Percentiles rank a stretch among this genome's conserved stretches.
These are phyloP conservation scores for Castor canadensis DNA, from an alignment of 2,113 vertebrate species.

Conservation along the genomic window DNA sequence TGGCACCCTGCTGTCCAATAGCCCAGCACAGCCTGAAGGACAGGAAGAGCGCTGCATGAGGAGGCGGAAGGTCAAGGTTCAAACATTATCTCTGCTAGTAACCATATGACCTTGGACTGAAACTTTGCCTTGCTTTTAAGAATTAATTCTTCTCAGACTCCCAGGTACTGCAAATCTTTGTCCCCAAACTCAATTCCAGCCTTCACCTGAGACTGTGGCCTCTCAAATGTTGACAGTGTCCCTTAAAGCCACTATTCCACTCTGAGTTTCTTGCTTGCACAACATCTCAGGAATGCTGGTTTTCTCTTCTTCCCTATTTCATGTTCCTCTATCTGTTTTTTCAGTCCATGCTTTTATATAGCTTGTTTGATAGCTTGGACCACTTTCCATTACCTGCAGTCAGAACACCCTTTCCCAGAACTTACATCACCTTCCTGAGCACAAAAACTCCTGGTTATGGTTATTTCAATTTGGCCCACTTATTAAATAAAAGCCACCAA, in stretches of 20 bases:
- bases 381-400: not conserved
- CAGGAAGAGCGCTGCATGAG: not conserved
- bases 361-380: not conserved
- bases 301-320: not conserved
- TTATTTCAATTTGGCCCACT: not conserved
- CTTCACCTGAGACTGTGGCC: not conserved
- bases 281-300: not conserved
- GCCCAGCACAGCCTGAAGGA: not conserved
- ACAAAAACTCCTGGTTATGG: not conserved
- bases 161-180: not conserved
- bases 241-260: not conserved
- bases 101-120: not conserved
- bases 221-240: not conserved
- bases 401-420: not conserved
- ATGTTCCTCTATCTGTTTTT: not conserved
- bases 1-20: not conserved
- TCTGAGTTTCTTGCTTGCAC: not conserved
- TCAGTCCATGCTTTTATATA: not conserved
- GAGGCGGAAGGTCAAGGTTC: not conserved
- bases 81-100: not conserved
- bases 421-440: not conserved
- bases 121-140: not conserved
- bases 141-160: not conserved
- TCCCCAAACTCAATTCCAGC: not conserved
- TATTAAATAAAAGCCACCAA: slow-evolving; percentile 31